Evolutionary conservation across 2,797 vertebrate species (phyloP).

Genomic region (Apodemus agrarius): DNA sequence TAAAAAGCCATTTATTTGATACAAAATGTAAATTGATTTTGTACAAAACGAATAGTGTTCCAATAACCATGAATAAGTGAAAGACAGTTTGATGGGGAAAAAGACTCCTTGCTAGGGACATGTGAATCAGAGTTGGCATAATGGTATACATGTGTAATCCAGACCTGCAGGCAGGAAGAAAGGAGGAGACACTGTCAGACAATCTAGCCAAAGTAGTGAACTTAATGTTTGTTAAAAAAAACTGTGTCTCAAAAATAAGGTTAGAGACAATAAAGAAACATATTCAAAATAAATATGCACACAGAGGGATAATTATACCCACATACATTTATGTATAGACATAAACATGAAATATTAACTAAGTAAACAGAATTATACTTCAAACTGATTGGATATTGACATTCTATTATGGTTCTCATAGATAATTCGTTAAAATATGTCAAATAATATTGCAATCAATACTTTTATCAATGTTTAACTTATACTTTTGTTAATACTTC

Average conservation of each 20-base stretch:
- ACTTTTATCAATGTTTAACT: not conserved
- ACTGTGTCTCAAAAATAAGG: not conserved
- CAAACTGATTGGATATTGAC: not conserved
- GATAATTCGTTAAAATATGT: not conserved
- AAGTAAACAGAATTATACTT: not conserved
- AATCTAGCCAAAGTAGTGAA: not conserved
- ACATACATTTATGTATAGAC: not conserved
- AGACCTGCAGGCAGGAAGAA: not conserved
- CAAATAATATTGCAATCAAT: not conserved
- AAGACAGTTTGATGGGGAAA: not conserved
- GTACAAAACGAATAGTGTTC: not conserved
- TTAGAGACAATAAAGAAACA: not conserved
- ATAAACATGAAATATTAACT: not conserved
- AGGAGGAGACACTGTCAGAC: not conserved
- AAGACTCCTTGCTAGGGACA: not conserved
- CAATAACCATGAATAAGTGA: not conserved
- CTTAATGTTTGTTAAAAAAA: not conserved
- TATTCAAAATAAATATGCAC: not conserved
- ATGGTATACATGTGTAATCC: not conserved
- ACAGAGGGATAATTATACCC: not conserved
- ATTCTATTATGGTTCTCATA: not conserved
- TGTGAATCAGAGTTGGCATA: not conserved
- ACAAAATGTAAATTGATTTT: not conserved
- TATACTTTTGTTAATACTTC: not conserved
- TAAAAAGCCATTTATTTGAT: not conserved